Evolutionary conservation across 2,888 invertebrate genomes (phyloP).

Genomic region (Parnassius smintheus): DNA sequence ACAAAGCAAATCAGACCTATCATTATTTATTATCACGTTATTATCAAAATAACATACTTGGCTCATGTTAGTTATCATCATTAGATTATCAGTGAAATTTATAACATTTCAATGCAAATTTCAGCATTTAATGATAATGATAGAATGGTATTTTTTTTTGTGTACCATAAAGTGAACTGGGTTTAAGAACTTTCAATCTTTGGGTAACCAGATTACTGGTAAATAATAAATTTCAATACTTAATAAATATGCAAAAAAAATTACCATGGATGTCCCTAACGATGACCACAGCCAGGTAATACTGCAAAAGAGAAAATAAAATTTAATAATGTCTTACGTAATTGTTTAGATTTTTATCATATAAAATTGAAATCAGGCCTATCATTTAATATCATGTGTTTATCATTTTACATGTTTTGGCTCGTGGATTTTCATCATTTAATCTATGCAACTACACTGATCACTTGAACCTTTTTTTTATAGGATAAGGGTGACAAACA

Average conservation of each 20-base stretch:
- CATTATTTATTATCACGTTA: slow-evolving; percentile 67
- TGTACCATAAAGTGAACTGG: too few species aligned
- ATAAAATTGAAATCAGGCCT: slow-evolving; percentile 50
- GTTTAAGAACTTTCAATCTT: too few species aligned
- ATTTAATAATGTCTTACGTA: neutral
- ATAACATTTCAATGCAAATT: neutral
- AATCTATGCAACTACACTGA: neutral
- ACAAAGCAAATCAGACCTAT: slow-evolving; percentile 61
- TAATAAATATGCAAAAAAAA: too few species aligned
- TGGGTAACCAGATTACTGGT: too few species aligned
- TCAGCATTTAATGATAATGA: too few species aligned
- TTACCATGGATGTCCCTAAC: too few species aligned
- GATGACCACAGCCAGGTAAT: neutral
- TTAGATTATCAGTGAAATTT: neutral
- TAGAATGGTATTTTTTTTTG: too few species aligned
- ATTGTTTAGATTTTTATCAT: neutral
- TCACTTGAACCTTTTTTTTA: too few species aligned
- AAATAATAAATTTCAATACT: too few species aligned
- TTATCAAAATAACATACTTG: slow-evolving; percentile 65
- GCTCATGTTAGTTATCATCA: slow-evolving; percentile 70
- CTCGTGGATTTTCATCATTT: slow-evolving; percentile 70
- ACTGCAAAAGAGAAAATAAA: neutral
- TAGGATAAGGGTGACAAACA: too few species aligned
- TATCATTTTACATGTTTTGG: slow-evolving; percentile 69
- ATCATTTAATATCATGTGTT: slow-evolving; percentile 51